Percentiles rank a stretch among this genome's conserved stretches.
Conservation (phyloP, 35 echinoderm and acorn worm genomes). For the Lytechinus variegatus region DNA sequence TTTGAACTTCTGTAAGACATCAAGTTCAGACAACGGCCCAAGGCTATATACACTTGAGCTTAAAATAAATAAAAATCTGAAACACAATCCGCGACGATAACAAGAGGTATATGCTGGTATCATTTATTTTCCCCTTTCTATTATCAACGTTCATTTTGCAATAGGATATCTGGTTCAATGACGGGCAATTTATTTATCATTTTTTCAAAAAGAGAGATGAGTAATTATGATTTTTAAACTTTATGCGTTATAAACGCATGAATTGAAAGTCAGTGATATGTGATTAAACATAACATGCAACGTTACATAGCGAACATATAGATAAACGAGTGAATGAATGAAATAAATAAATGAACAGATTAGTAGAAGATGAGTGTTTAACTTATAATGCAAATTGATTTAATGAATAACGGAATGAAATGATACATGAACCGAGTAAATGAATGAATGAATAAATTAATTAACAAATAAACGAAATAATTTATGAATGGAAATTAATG, state of each 20-base stretch:
- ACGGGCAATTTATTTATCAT: neutral
- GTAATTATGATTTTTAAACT: neutral
- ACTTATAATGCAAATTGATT: too few relatives aligned
- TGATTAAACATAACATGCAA: neutral
- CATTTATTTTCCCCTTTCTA: neutral
- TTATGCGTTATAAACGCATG: neutral
- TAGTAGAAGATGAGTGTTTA: too few relatives aligned
- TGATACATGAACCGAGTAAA: too few relatives aligned
- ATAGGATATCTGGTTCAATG: neutral
- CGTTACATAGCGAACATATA: too few relatives aligned
- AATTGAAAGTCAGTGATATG: neutral
- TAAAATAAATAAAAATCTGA: neutral
- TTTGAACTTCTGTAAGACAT: neutral
- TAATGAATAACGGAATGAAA: too few relatives aligned
- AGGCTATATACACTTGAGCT: neutral
- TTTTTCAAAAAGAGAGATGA: neutral
- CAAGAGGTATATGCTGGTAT: neutral
- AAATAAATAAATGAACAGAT: too few relatives aligned
- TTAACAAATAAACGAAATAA: too few relatives aligned
- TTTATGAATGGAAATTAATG: too few relatives aligned
- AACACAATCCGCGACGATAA: neutral
- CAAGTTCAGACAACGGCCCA: neutral
- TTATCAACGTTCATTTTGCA: neutral
- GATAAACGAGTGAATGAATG: too few relatives aligned
- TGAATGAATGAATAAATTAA: too few relatives aligned